These are phyloP conservation scores for Rhamnusium bicolor DNA, from an alignment of 2,888 invertebrate species.

Conservation along the genomic window DNA sequence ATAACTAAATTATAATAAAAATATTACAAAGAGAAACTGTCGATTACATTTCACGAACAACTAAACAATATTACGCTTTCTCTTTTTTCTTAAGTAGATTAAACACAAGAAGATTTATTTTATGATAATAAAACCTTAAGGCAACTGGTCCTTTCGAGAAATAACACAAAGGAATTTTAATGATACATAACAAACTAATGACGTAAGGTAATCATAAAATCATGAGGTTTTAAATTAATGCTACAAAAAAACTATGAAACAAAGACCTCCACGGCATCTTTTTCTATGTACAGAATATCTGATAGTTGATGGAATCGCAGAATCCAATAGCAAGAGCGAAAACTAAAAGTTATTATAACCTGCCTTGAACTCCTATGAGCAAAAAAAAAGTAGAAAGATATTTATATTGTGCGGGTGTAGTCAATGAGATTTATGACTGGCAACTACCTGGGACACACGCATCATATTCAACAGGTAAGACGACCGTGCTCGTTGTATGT, in stretches of 20 bases:
- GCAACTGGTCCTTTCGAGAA: neutral
- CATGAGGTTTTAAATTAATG: neutral
- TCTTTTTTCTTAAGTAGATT: neutral
- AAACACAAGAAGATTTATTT: neutral
- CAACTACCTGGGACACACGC: conserved; percentile 24
- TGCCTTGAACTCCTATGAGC: conserved; percentile 4
- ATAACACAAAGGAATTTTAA: neutral
- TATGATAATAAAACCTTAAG: neutral
- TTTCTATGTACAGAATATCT: neutral
- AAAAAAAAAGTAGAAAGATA: neutral
- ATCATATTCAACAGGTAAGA: conserved; percentile 28
- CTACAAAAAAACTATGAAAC: neutral
- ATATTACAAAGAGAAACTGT: neutral
- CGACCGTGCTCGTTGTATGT: neutral
- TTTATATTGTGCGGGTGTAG: conserved; percentile 24
- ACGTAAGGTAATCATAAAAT: neutral
- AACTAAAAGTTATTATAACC: neutral
- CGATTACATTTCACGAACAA: neutral
- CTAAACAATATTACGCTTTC: neutral
- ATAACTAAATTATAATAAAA: too few relatives aligned
- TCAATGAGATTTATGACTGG: conserved; percentile 19
- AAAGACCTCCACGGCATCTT: neutral
- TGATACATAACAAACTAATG: neutral
- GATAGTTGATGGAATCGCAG: neutral
- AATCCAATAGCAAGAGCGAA: neutral